These are phyloP conservation scores for Hypsopygia costalis DNA, from an alignment of 2,888 invertebrate genomes.

Conservation along the genomic window DNA sequence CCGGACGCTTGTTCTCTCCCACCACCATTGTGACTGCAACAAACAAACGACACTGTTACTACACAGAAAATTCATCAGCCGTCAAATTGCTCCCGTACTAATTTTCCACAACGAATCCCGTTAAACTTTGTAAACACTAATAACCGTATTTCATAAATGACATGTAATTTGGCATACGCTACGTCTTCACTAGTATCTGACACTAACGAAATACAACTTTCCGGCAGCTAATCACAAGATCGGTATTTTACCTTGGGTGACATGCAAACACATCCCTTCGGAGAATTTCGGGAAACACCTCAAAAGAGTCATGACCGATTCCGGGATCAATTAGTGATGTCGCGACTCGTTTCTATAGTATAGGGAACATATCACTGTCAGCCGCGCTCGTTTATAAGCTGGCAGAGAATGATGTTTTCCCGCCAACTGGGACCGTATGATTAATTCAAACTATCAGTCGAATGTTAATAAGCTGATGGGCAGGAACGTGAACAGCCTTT, in stretches of 20 bases:
- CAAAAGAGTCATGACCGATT: slow-evolving; percentile 38
- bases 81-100: neutral
- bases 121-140: neutral
- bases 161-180: slow-evolving; percentile 3
- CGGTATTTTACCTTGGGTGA: neutral
- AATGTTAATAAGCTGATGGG: slow-evolving; percentile 45
- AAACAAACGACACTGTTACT: slow-evolving; percentile 23
- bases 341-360: slow-evolving; percentile 19
- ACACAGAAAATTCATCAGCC: too few species aligned
- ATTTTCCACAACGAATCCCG: neutral
- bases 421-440: slow-evolving; percentile 49
- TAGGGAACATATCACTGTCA: slow-evolving; percentile 35
- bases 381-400: slow-evolving; percentile 52
- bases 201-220: too few species aligned
- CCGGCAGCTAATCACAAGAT: too few species aligned
- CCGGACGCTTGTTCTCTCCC: slow-evolving; percentile 83
- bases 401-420: slow-evolving; percentile 45
- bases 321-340: slow-evolving; percentile 40
- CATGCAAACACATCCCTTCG: slow-evolving; percentile 24
- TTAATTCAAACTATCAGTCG: slow-evolving; percentile 48
- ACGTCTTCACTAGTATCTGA: too few species aligned
- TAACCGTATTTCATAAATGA: slow-evolving; percentile 1
- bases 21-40: slow-evolving; percentile 88
- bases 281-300: slow-evolving; percentile 50
- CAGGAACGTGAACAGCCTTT: slow-evolving; percentile 8